Evolutionary conservation across 2,113 vertebrate genomes (phyloP).

Genomic region (Odocoileus hemionus): DNA sequence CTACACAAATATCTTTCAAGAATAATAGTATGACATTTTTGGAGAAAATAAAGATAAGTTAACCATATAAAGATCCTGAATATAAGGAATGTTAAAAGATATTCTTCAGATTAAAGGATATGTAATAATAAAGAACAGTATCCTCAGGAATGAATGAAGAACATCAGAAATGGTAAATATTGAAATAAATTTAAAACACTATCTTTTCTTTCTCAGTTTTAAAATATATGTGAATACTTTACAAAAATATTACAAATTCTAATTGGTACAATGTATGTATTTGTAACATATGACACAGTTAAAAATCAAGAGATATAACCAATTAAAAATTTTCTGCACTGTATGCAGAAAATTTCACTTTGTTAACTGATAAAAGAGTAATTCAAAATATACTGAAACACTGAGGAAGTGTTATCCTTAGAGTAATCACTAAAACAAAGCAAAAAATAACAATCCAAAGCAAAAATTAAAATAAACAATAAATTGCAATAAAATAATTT

Average conservation of each 20-base stretch:
- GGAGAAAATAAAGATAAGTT: not conserved
- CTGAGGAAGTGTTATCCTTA: not conserved
- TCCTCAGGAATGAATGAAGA: not conserved
- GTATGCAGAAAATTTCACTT: not conserved
- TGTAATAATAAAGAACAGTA: not conserved
- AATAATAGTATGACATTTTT: not conserved
- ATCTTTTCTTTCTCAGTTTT: not conserved
- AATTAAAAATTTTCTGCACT: not conserved
- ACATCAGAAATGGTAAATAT: not conserved
- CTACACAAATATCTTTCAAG: not conserved
- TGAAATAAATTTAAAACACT: not conserved
- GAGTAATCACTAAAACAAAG: not conserved
- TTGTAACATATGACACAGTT: not conserved
- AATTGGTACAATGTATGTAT: not conserved
- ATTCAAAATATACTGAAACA: not conserved
- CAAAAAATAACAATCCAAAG: not conserved
- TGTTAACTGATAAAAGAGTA: not conserved
- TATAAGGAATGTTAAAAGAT: not conserved
- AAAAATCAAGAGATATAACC: not conserved
- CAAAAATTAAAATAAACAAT: not conserved
- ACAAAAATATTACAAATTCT: not conserved
- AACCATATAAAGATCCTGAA: not conserved
- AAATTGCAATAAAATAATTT: not conserved
- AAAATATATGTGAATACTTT: not conserved
- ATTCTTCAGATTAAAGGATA: not conserved